phyloP scores from a whole-genome alignment of 2,113 vertebrate species.

The Pygoscelis adeliae region DNA sequence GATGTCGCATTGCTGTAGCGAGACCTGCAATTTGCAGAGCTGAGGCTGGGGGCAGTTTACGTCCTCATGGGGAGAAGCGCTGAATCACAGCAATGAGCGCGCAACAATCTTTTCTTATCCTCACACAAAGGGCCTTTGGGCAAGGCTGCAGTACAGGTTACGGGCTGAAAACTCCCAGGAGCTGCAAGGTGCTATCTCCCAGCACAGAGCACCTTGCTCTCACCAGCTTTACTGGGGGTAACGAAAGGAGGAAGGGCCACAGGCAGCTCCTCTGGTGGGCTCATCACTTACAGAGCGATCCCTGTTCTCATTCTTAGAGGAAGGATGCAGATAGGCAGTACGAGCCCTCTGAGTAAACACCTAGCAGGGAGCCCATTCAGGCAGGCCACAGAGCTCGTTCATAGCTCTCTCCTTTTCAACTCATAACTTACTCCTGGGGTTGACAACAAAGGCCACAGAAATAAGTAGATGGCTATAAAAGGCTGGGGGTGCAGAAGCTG shows the following conservation, averaged over 20 bases:
- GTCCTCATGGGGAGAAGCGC: background rate
- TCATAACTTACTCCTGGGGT: background rate
- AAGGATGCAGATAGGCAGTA: background rate
- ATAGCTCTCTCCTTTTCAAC: background rate
- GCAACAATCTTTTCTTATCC: background rate
- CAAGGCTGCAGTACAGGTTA: background rate
- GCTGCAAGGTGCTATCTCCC: background rate
- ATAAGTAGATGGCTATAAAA: accelerated
- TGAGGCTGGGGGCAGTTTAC: background rate
- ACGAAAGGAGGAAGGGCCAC: background rate
- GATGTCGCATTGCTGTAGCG: background rate
- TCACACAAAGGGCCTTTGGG: background rate
- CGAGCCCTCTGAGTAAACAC: background rate
- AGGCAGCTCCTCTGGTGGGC: background rate
- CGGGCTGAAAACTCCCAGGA: accelerated
- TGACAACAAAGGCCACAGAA: background rate
- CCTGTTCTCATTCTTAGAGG: background rate
- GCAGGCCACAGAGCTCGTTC: background rate
- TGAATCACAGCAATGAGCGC: background rate
- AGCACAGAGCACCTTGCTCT: background rate
- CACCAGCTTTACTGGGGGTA: background rate
- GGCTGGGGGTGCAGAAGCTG: background rate
- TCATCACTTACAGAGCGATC: accelerated
- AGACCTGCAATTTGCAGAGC: background rate
- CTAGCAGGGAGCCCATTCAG: background rate